Base-by-base conservation (phyloP, 2,113 vertebrate genomes). In the Saccopteryx bilineata region DNA sequence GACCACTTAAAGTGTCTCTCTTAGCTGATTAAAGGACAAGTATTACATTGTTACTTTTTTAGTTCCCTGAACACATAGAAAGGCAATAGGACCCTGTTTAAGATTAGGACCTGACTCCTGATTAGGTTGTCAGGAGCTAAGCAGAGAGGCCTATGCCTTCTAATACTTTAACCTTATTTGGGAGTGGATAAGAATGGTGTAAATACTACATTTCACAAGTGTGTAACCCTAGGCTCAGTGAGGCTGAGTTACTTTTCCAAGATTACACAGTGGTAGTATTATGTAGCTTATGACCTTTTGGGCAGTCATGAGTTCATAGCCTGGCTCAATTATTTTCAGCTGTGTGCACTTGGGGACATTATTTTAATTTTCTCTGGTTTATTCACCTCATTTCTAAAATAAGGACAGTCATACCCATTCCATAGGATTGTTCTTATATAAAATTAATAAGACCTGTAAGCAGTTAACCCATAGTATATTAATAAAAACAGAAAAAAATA, bases 41-140 rank as follows among this genome's bases (percentile, higher is more conserved):
- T 52, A 19, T 54, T 81, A 18, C 39, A 50, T 21, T 9, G 4
- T 14, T 90, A 21, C 2, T 28, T 74, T 79, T 90, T 66, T 19
- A 17, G 74, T 5, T 76, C n/a, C 4, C 6, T 3, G 28, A 76
- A 50, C 10, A 31, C 33, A 80, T 4, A 5, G 14, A 58, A 90
- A 69, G 46, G 0, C 31, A 84, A 61, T 0, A 48, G 2, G 14
- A 26, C 1, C 24, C 1, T 26, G 2, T 0, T 11, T 28, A 33
- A 21, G 1, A 92, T 71, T 90, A 61, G 15, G 33, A 56, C 21
- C 7, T 83, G 68, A 82, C 13, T 21, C 1, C 7, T 74, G 46
- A 52, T 72, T 91, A 74, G 5, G 0, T 48, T 79, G 12, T 72
- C 11, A 86, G 31, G 8, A 58, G 1, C 5, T 58, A 69, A 74